Percentiles rank a stretch among this genome's conserved stretches.
phyloP scores from a whole-genome alignment of 2,113 vertebrate genomes.

The Plestiodon gilberti region DNA sequence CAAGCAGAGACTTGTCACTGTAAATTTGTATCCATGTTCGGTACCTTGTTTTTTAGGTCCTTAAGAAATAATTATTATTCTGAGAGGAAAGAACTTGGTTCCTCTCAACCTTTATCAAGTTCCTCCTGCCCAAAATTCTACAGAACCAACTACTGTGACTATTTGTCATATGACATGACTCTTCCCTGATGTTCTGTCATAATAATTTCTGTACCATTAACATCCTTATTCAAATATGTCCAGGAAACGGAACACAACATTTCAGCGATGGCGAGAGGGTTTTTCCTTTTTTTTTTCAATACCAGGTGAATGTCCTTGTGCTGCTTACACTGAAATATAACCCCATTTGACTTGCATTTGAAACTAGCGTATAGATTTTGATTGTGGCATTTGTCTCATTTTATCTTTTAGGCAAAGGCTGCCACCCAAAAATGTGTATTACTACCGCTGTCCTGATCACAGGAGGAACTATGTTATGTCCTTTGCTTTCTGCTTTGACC shows the following conservation, averaged over 20 bases:
- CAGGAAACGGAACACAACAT: neutral
- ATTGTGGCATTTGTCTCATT: slow-evolving; percentile 5
- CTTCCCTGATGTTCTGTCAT: neutral
- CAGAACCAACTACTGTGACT: neutral
- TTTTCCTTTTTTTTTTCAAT: neutral
- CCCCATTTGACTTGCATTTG: neutral
- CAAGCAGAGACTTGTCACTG: too few species aligned
- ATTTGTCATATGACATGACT: neutral
- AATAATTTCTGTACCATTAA: neutral
- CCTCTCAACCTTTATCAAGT: neutral
- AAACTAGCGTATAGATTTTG: neutral
- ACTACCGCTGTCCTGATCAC: slow-evolving; percentile 96
- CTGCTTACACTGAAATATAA: neutral
- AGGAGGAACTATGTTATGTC: slow-evolving; percentile 98
- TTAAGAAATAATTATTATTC: too few species aligned
- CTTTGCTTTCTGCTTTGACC: slow-evolving; percentile 97
- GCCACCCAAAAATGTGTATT: slow-evolving; percentile 96
- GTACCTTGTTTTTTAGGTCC: too few species aligned
- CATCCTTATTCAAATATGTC: neutral
- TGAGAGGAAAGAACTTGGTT: neutral
- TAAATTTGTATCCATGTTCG: too few species aligned
- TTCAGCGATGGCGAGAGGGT: neutral
- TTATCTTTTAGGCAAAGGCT: slow-evolving; percentile 89
- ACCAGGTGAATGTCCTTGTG: neutral
- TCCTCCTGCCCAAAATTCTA: neutral